Evolutionary conservation across 2,113 vertebrate species (phyloP).

Genomic region (Etheostoma cragini): DNA sequence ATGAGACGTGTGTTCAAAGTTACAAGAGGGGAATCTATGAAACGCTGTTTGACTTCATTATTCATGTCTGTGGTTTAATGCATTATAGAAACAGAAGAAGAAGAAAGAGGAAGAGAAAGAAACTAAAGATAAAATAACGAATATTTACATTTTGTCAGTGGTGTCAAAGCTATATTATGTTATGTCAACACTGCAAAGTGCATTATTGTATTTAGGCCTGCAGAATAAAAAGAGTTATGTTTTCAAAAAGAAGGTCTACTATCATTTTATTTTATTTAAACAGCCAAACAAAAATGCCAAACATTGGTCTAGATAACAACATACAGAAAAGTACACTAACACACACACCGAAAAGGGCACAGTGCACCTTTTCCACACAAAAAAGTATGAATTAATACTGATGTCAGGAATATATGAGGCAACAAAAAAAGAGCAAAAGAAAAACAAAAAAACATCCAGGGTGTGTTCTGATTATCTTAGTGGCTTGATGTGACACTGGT

Average conservation of each 20-base stretch:
- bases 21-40: neutral
- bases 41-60: conserved; percentile 11
- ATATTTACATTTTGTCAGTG: neutral
- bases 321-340: too few species aligned
- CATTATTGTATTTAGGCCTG: neutral
- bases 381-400: neutral
- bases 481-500: neutral
- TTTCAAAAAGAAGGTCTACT: neutral
- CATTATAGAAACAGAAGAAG: neutral
- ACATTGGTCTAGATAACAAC: too few species aligned
- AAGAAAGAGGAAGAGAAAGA: too few species aligned
- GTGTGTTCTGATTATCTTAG: neutral
- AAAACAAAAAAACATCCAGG: neutral
- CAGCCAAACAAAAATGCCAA: too few species aligned
- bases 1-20: conserved; percentile 34
- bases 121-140: conserved; percentile 1
- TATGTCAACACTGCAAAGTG: neutral
- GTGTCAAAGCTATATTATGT: neutral
- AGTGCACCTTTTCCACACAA: too few species aligned
- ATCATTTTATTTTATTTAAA: too few species aligned
- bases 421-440: neutral
- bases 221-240: neutral
- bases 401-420: neutral
- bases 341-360: too few species aligned
- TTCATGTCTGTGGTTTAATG: conserved; percentile 44